Percentiles rank a stretch among this genome's conserved stretches.
phyloP scores from a whole-genome alignment of 2,888 invertebrate species.

The Eledona agricola region DNA sequence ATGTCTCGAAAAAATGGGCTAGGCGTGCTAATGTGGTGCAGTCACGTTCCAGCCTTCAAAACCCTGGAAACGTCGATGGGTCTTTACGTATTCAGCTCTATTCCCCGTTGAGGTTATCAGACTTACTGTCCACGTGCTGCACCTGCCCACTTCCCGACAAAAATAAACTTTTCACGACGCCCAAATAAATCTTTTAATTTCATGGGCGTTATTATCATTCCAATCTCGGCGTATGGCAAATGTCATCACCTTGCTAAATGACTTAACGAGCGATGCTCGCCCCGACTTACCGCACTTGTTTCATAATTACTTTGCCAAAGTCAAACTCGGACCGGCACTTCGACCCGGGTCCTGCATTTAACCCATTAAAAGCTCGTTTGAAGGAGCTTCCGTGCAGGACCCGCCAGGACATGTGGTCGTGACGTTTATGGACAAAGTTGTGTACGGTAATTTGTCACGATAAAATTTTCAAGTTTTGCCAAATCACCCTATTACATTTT shows the following conservation, averaged over 20 bases:
- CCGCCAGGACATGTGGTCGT: conserved; percentile 17
- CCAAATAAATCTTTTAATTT: conserved; percentile 6
- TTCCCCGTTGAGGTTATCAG: conserved; percentile 15
- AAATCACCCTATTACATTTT: conserved; percentile 7
- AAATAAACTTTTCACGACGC: too few relatives aligned
- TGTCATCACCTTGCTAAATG: conserved; percentile 31
- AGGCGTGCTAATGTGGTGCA: too few relatives aligned
- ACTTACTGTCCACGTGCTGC: conserved; percentile 21
- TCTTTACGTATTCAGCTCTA: conserved; percentile 20
- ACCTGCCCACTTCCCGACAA: too few relatives aligned
- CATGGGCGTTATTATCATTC: conserved; percentile 23
- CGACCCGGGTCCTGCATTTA: conserved; percentile 16
- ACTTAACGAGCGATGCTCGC: conserved; percentile 29
- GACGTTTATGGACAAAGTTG: conserved; percentile 15
- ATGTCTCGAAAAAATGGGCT: too few relatives aligned
- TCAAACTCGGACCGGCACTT: conserved; percentile 31
- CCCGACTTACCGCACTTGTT: conserved; percentile 25
- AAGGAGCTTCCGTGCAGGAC: conserved; percentile 22
- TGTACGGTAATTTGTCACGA: conserved; percentile 20
- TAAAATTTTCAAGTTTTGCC: conserved; percentile 16
- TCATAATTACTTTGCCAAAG: conserved; percentile 32
- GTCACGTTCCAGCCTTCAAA: conserved; percentile 24
- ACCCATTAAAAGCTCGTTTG: conserved; percentile 30
- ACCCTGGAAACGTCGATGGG: conserved; percentile 11
- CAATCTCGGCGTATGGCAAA: conserved; percentile 6